Conservation (phyloP, 2,797 vertebrate species). For the Mormyrops attenuatus region DNA sequence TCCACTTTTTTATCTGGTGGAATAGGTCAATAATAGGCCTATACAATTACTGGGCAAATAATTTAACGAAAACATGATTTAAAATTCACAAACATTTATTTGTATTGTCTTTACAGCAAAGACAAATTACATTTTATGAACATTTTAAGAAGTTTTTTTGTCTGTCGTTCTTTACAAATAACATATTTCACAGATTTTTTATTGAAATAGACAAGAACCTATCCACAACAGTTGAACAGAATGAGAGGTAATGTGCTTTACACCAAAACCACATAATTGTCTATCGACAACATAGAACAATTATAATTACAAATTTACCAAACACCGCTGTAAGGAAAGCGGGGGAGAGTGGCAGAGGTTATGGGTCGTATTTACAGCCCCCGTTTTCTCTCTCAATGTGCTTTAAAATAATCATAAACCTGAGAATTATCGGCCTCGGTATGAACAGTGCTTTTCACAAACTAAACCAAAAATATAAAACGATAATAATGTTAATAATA, state of each 20-base stretch:
- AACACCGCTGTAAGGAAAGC: slow-evolving; percentile 49
- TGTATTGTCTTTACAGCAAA: slow-evolving; percentile 81
- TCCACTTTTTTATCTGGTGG: not conserved
- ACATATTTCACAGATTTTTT: slow-evolving; percentile 76
- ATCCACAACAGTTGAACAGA: slow-evolving; percentile 68
- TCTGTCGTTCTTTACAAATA: slow-evolving; percentile 69
- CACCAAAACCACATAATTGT: slow-evolving; percentile 60
- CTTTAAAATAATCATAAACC: slow-evolving; percentile 67
- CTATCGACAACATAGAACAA: slow-evolving; percentile 65
- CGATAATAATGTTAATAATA: slow-evolving; percentile 56
- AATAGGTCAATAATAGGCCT: not conserved
- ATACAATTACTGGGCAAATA: slow-evolving; percentile 26
- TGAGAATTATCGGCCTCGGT: slow-evolving; percentile 69
- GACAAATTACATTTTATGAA: slow-evolving; percentile 62
- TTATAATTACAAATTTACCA: slow-evolving; percentile 69
- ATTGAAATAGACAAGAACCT: slow-evolving; percentile 69
- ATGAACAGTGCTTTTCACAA: slow-evolving; percentile 67
- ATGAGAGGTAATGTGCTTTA: slow-evolving; percentile 64
- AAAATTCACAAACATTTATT: slow-evolving; percentile 98
- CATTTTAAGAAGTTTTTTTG: slow-evolving; percentile 54
- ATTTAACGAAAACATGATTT: slow-evolving; percentile 42
- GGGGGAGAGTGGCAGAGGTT: slow-evolving; percentile 35
- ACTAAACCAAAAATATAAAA: slow-evolving; percentile 55
- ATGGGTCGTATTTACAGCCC: slow-evolving; percentile 40
- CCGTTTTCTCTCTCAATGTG: slow-evolving; percentile 57